Conservation (phyloP, 2,113 vertebrate species). For the Dipodomys spectabilis region DNA sequence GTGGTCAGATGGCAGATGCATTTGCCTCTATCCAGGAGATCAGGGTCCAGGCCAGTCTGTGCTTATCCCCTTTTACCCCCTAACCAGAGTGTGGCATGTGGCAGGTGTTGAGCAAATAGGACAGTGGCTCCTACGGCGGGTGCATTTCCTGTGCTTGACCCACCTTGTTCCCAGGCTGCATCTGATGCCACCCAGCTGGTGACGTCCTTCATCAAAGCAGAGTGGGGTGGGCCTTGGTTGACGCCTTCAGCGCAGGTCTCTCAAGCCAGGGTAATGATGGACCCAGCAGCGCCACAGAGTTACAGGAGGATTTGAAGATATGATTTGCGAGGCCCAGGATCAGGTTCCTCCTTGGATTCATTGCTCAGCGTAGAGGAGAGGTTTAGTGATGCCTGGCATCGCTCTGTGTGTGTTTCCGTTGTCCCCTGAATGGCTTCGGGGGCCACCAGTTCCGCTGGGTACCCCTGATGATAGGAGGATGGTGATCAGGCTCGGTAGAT, state of each 20-base stretch:
- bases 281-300: background rate
- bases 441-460: background rate
- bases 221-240: background rate
- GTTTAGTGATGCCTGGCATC: background rate
- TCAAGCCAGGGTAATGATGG: background rate
- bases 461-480: background rate
- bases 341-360: background rate
- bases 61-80: background rate
- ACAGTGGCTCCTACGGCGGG: background rate
- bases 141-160: no score
- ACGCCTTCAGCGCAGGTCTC: background rate
- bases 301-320: background rate
- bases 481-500: background rate
- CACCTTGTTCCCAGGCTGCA: no score
- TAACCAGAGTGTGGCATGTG: background rate
- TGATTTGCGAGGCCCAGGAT: background rate
- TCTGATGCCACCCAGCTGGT: no score
- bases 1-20: background rate
- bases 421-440: background rate
- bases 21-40: background rate
- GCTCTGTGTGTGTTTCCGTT: fast-evolving
- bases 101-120: background rate
- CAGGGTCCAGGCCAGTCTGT: background rate
- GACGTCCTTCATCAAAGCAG: no score
- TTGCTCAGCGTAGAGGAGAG: no score